Evolutionary conservation across 1,140 invertebrate species (phyloP).

Genomic region (Euwallacea fornicatus): DNA sequence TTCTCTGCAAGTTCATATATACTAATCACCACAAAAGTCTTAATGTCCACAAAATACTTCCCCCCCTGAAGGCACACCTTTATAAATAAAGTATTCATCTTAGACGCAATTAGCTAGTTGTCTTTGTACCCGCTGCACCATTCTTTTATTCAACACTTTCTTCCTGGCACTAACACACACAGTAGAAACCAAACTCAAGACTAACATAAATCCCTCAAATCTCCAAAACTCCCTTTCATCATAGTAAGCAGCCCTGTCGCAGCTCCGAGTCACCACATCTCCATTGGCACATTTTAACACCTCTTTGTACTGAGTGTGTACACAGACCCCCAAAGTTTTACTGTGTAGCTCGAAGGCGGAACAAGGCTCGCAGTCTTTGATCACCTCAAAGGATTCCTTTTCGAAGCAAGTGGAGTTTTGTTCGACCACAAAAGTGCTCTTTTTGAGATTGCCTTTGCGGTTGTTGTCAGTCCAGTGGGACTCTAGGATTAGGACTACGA

Average conservation of each 20-base stretch:
- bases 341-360: slow-evolving; percentile 75
- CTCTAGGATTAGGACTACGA: slow-evolving; percentile 76
- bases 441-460: slow-evolving; percentile 41
- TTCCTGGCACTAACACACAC: slow-evolving; percentile 48
- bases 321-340: slow-evolving; percentile 69
- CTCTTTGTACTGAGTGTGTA: slow-evolving; percentile 71
- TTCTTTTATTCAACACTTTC: slow-evolving; percentile 53
- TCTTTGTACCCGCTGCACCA: slow-evolving; percentile 55
- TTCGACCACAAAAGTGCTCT: slow-evolving; percentile 66
- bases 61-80: slow-evolving; percentile 12
- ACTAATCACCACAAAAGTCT: slow-evolving; percentile 54
- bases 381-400: slow-evolving; percentile 67
- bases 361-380: slow-evolving; percentile 79
- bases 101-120: slow-evolving; percentile 56
- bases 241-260: slow-evolving; percentile 68
- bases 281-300: slow-evolving; percentile 68
- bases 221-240: slow-evolving; percentile 81
- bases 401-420: slow-evolving; percentile 75
- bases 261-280: slow-evolving; percentile 69
- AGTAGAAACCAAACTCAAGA: slow-evolving; percentile 64
- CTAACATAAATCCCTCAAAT: slow-evolving; percentile 76
- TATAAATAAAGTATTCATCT: slow-evolving; percentile 33
- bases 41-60: slow-evolving; percentile 40
- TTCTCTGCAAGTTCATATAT: slow-evolving; percentile 51
- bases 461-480: slow-evolving; percentile 67